Evolutionary conservation across 1,140 invertebrate genomes (phyloP), one percentile per base, ranked within the genome.

Genomic region (Cydia pomonella): DNA sequence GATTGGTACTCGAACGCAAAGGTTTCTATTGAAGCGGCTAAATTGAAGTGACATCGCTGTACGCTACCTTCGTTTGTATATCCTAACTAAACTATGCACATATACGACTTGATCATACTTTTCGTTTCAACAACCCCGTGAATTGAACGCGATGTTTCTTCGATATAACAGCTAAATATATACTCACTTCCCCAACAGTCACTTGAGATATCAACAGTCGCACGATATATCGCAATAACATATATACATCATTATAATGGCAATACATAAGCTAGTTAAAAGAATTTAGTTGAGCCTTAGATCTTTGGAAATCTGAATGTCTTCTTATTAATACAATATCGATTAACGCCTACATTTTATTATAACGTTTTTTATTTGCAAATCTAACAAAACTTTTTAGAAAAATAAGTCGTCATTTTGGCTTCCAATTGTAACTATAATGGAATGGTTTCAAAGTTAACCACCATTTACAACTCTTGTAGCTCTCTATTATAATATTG

Each of bases 361-460:
- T 81, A 87, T 85, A 87, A 87, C 80, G 84, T 82, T 86, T 82
- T 86, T 89, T 82, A 87, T 88, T 89, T 88, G 88, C 86, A 87
- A 91, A 87, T 88, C 87, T 92, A 92, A 92, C 89, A 92, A 92
- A 92, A 91, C 85, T 76, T 79, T 89, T 92, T 92, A 92, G 89
- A 92, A 92, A 92, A 92, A 92, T 92, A 92, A 92, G 87, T 92
- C 88, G 86, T 91, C 84, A 90, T 92, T 91, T 92, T 92, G 91
- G 91, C 91, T 88, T 92, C 87, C 87, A 89, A 85, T 85, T 88
- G 86, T 89, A 80, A 85, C 80, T 88, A 90, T 83, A 91, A 91
- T 92, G 91, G 91, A 92, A 92, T 92, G 89, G 89, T 90, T 86
- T 90, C 85, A 86, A 86, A 81, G 84, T 79, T 89, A 89, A 90